Evolutionary conservation across 2,113 vertebrate species (phyloP), one percentile per base, ranked within the genome.

Genomic region (Apaloderma vittatum): DNA sequence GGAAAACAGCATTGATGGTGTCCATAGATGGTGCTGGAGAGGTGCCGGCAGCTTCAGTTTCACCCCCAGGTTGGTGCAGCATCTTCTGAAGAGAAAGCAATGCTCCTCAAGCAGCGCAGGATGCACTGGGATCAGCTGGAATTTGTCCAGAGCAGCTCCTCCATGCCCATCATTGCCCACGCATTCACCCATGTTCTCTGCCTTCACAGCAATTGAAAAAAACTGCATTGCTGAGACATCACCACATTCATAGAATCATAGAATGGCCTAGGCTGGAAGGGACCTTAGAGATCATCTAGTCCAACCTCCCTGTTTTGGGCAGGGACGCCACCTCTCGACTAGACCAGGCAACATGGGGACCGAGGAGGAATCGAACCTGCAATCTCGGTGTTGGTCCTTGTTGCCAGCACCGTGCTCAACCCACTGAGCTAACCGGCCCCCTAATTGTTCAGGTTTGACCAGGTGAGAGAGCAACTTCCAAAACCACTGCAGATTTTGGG

Each of bases 1-100:
- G 24, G n/a, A 58, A 77, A 78, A n/a, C 1, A 0, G 45, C 57
- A 9, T 12, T 1, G 0, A 5, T 2, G 0, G 19, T 5, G 21
- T 27, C 70, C 32, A 5, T 37, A 34, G 63, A 14, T 26, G 26
- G 51, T n/a, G 22, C 37, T 76, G 46, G 37, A 72, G 26, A 61
- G 46, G 40, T 32, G 36, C 24, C 43, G 37, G n/a, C 29, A 59
- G 67, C n/a, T 4, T 4, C 15, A 43, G 19, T n/a, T 75, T 80
- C 22, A 43, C 16, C 12, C 15, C 24, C 16, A 20, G 26, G 26
- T 8, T 43, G 37, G 2, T 72, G 63, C 27, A 58, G 74, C 62
- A 48, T 18, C 49, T 74, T 59, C 68, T 45, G 45, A 70, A 58
- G 49, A 43, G 1, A 9, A 9, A 54, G 34, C 0, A 3, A 22